These are phyloP conservation scores for Caradrina kadenii DNA, from an alignment of 2,888 invertebrate genomes.

Conservation along the genomic window DNA sequence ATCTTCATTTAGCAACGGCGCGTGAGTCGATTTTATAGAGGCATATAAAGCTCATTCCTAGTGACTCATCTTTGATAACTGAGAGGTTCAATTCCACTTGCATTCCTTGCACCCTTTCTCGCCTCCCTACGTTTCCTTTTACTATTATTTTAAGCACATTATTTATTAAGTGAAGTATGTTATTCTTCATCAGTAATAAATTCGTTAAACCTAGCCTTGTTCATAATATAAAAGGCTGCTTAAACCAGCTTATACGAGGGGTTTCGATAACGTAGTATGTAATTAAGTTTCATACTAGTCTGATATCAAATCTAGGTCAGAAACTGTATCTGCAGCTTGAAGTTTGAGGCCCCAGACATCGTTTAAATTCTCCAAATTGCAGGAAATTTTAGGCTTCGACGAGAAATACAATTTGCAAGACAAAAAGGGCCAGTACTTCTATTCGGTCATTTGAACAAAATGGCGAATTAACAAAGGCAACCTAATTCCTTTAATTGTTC, in stretches of 20 bases:
- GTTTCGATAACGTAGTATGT: conserved; percentile 22
- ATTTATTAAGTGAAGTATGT: no score
- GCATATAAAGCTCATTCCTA: conserved; percentile 25
- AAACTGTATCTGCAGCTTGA: conserved; percentile 39
- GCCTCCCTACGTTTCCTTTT: no score
- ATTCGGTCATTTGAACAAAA: conserved; percentile 26
- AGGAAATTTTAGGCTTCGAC: conserved; percentile 6
- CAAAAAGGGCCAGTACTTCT: conserved; percentile 19
- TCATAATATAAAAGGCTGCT: conserved; percentile 12
- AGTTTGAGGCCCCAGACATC: conserved; percentile 21
- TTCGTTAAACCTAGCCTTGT: no score
- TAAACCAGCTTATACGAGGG: conserved; percentile 26
- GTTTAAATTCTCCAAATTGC: conserved; percentile 16
- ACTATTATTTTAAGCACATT: no score
- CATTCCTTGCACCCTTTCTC: conserved; percentile 15
- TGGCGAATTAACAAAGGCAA: conserved; percentile 29
- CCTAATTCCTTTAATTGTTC: conserved; percentile 49
- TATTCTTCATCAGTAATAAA: no score
- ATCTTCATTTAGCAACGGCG: conserved; percentile 21
- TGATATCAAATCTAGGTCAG: conserved; percentile 49
- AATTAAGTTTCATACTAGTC: conserved; percentile 31
- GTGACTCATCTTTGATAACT: conserved; percentile 42
- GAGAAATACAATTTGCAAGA: conserved; percentile 7
- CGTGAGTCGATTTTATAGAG: conserved; percentile 42
- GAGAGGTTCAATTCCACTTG: conserved; percentile 35